Base-by-base conservation (phyloP, 1,140 invertebrate genomes). In the Eriosoma lanigerum region DNA sequence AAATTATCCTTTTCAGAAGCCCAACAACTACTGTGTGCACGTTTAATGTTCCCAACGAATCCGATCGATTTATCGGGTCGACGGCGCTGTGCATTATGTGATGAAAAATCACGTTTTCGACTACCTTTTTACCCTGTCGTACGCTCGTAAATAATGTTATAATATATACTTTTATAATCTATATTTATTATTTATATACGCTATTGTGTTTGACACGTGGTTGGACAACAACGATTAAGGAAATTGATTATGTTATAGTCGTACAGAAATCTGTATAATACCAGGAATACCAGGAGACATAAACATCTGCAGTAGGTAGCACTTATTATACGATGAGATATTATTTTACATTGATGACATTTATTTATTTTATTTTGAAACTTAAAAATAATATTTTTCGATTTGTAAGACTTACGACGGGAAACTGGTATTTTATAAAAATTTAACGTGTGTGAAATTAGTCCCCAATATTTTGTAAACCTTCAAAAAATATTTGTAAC, bases 41-140 rank as follows among this genome's bases (percentile, higher is more conserved):
- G 66, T 19, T 70, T 70, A 50, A 70, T 70, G 66, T 50, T 46
- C 66, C 66, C 17, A n/a, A 70, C 66, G 66, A 70, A 70, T 70
- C 21, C 66, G 46, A 70, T 70, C 66, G 44, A 70, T 70, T 70
- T 50, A 70, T 70, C 21, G 66, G 66, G 66, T 26, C 19, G 21
- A 44, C 66, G 44, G n/a, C 66, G 48, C 24, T 70, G 46, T 48
- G 21, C 10, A 38, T 8, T n/a, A 38, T 8, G 8, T 8, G 32
- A 66, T 21, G 64, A 68, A 68, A 68, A 48, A 68, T 68, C 64
- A 68, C 64, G 64, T 68, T 68, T 68, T 68, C 12, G 32, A 44
- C 32, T 62, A 26, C 56, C 24, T 48, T 48, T 10, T 48, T 48
- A 8, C 8, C 58, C 24, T 4, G 58, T 6, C 58, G 24, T 8